Evolutionary conservation across 2,888 invertebrate genomes (phyloP).

Genomic region (Leptarthrus brevirostris): DNA sequence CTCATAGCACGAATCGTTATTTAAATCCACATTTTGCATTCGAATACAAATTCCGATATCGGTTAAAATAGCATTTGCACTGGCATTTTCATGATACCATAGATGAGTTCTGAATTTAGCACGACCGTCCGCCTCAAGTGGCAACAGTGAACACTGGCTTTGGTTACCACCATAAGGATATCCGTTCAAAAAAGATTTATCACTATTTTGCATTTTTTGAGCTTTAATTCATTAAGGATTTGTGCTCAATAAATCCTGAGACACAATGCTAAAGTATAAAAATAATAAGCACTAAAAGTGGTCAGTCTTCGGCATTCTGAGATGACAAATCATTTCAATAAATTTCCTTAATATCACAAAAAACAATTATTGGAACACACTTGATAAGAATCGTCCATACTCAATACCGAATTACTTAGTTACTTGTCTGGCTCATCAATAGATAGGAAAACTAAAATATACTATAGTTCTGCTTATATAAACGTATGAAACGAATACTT

Average conservation of each 20-base stretch:
- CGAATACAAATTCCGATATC: conserved; percentile 56
- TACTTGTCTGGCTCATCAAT: background rate
- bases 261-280: background rate
- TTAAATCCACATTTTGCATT: conserved; percentile 55
- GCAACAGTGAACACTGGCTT: background rate
- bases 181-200: background rate
- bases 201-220: conserved; percentile 29
- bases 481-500: too few relatives aligned
- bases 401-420: background rate
- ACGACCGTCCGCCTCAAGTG: background rate
- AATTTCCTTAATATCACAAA: background rate
- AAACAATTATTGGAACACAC: background rate
- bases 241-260: conserved; percentile 5
- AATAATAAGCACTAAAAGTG: background rate
- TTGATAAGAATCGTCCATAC: background rate
- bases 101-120: conserved; percentile 6
- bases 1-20: conserved; percentile 15
- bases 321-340: background rate
- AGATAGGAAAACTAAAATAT: too few relatives aligned
- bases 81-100: conserved; percentile 30
- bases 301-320: background rate
- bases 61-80: conserved; percentile 53
- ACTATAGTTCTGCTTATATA: too few relatives aligned
- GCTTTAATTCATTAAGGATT: background rate
- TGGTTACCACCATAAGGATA: background rate